A percentile compares a stretch with the other conserved stretches of the same genome.
Evolutionary conservation across 2,113 vertebrate genomes (phyloP).

Genomic region (Notechis scutatus): DNA sequence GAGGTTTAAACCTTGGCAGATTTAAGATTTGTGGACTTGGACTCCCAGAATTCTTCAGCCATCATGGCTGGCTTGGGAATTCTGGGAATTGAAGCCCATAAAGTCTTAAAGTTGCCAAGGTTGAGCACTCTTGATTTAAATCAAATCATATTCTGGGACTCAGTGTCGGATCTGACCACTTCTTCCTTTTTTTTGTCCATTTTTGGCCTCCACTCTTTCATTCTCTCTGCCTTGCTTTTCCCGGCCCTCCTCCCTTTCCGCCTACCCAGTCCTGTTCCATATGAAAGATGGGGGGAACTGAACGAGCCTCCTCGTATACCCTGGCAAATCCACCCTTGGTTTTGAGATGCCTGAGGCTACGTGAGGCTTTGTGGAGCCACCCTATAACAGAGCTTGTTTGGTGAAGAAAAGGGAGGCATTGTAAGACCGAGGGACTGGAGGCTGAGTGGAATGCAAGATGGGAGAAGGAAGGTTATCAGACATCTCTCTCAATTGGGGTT

Average conservation of each 20-base stretch:
- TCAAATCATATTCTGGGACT: neutral
- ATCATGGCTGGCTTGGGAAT: neutral
- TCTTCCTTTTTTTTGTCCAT: neutral
- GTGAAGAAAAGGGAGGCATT: conserved; percentile 50
- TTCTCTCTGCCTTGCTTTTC: neutral
- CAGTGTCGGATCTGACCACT: neutral
- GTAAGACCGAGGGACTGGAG: conserved; percentile 25
- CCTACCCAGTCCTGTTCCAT: neutral
- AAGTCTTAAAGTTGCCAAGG: neutral
- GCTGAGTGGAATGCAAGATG: conserved; percentile 42
- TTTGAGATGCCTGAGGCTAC: neutral
- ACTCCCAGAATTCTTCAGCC: neutral
- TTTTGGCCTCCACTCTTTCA: neutral
- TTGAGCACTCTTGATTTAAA: neutral
- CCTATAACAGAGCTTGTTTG: neutral
- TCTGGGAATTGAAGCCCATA: neutral
- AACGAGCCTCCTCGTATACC: conserved; percentile 49
- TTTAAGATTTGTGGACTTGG: neutral
- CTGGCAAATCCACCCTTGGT: conserved; percentile 46
- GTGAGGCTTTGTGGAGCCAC: conserved; percentile 21
- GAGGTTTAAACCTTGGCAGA: neutral
- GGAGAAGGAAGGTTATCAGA: conserved; percentile 1
- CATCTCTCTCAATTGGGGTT: neutral
- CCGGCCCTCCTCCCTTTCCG: neutral
- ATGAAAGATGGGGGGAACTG: fast-evolving